Evolutionary conservation across 2,113 vertebrate species (phyloP), one percentile per base, ranked within the genome.

Genomic region (Chlamydotis undulata): DNA sequence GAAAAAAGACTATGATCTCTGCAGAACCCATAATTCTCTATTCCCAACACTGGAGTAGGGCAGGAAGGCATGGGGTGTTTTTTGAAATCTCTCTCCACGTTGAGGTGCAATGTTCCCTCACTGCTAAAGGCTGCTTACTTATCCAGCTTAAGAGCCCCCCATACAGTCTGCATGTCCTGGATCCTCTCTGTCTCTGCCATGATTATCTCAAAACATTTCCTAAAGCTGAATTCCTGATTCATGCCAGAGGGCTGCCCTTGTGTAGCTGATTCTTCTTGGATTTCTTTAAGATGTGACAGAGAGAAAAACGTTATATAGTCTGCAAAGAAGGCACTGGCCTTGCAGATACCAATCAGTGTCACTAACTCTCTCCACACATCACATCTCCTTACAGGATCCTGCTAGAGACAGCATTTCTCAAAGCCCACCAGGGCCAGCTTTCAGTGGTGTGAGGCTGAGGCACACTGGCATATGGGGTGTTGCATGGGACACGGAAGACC

Each of bases 61-160:
- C 56, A 79, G 45, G 35, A 67, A 70, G 35, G 13, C 29, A 25
- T 4, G 33, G 7, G n/a, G 33, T 45, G n/a, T 4, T 73, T 87
- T 81, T 73, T 56, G 33, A 70, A 80, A 57, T 57, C 19, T 43
- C 26, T 75, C 29, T 76, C 31, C 25, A 35, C 0, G 3, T 18
- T 5, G 1, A 16, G 4, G 3, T 89, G 49, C 31, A 1, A 0
- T 2, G 0, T 63, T 75, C 47, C 25, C 37, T 28, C 8, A 9
- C 22, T 22, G 2, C 17, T 83, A 17, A 75, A 79, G 17, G 16
- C 21, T 76, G n/a, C 14, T 59, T 57, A 39, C 19, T 21, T 4
- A 63, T 41, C 5, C 19, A 75, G 13, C 16, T 60, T 23, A 47
- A 25, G 26, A 88, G 6, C 18, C 28, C 18, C 45, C 39, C 5